Evolutionary conservation across 2,888 invertebrate genomes (phyloP).

Genomic region (Archips crataeganus): DNA sequence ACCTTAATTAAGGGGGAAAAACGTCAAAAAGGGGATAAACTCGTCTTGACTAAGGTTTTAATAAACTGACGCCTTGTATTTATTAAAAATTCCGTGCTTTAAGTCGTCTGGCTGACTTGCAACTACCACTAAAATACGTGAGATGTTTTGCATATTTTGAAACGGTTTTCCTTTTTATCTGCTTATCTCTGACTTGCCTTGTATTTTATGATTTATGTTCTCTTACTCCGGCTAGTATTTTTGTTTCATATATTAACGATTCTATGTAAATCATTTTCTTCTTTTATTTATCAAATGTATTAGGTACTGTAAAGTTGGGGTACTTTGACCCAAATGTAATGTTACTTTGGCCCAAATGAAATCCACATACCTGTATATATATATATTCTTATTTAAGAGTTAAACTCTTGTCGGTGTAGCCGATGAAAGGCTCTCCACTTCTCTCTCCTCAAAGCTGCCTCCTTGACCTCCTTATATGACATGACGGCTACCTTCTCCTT

Average conservation of each 20-base stretch:
- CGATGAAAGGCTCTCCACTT: no score
- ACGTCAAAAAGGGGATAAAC: slow-evolving; percentile 63
- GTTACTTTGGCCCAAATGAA: no score
- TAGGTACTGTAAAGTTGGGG: no score
- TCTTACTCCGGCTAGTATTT: not conserved
- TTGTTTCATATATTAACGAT: no score
- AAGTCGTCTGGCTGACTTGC: slow-evolving; percentile 17
- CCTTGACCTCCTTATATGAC: no score
- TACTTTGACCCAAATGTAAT: no score
- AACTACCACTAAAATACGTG: not conserved
- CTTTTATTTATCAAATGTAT: no score
- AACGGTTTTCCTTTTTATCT: not conserved
- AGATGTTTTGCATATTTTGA: slow-evolving; percentile 3
- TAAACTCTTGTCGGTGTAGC: no score
- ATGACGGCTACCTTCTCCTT: no score
- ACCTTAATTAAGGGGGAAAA: slow-evolving; percentile 60
- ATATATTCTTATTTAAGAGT: no score
- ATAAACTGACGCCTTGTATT: slow-evolving; percentile 67
- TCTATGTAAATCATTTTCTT: not conserved
- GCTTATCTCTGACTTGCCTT: not conserved
- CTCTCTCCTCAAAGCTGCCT: no score
- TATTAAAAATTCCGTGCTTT: slow-evolving; percentile 65
- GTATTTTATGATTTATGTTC: not conserved
- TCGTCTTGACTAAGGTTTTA: slow-evolving; percentile 58
- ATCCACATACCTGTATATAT: no score